Percentiles rank a stretch among this genome's conserved stretches.
These are phyloP conservation scores for Alsophila aescularia DNA, from an alignment of 2,888 invertebrate species.

Conservation along the genomic window DNA sequence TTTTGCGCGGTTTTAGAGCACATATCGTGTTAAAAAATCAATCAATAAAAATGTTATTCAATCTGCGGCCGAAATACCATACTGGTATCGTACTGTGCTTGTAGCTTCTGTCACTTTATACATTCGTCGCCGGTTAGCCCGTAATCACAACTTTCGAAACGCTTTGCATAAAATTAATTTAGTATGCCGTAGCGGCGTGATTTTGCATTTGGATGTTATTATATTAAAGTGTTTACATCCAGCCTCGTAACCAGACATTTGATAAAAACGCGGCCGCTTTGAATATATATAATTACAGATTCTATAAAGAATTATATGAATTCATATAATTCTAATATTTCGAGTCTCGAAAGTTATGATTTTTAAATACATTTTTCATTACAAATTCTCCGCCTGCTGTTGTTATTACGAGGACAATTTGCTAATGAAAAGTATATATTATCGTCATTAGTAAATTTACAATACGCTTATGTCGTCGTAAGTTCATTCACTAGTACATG, in stretches of 20 bases:
- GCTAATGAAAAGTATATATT: background rate
- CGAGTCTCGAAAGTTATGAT: constrained; percentile 17
- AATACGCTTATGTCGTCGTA: constrained; percentile 9
- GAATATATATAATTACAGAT: background rate
- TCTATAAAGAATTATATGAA: background rate
- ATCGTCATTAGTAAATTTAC: background rate
- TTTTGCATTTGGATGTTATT: constrained; percentile 38
- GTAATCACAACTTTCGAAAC: constrained; percentile 49
- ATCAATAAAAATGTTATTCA: too few relatives aligned
- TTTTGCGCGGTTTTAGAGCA: too few relatives aligned
- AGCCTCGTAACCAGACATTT: background rate
- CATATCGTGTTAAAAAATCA: too few relatives aligned
- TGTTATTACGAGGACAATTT: background rate
- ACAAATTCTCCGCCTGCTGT: background rate
- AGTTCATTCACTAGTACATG: constrained; percentile 10
- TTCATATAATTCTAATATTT: too few relatives aligned
- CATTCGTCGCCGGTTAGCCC: constrained; percentile 40
- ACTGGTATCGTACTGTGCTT: constrained; percentile 34
- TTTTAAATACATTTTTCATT: constrained; percentile 1
- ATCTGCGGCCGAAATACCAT: background rate
- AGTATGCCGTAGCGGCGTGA: constrained; percentile 16
- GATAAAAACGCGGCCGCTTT: background rate
- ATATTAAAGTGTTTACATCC: constrained; percentile 19
- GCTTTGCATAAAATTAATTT: constrained; percentile 40
- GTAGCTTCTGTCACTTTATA: constrained; percentile 47